phyloP scores from a whole-genome alignment of 2,113 vertebrate species.

The Thunnus thynnus region DNA sequence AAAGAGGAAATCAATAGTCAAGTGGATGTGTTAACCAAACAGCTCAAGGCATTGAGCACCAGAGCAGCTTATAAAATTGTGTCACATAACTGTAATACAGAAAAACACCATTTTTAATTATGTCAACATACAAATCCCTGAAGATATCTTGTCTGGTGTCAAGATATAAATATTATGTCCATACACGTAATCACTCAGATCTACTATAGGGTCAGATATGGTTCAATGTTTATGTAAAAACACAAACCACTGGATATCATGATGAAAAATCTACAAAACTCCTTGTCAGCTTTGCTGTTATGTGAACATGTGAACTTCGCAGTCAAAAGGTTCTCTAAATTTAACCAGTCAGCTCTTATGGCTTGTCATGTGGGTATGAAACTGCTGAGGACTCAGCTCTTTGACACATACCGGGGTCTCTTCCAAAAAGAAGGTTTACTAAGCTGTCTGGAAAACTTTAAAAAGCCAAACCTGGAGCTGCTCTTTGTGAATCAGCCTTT shows the following conservation, averaged over 20 bases:
- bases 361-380: slow-evolving; percentile 71
- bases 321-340: slow-evolving; percentile 74
- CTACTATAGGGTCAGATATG: neutral
- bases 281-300: slow-evolving; percentile 19
- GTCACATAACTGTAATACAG: neutral
- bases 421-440: slow-evolving; percentile 2
- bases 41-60: neutral
- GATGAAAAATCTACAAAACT: neutral
- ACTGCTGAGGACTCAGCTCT: slow-evolving; percentile 74
- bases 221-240: slow-evolving; percentile 39
- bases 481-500: neutral
- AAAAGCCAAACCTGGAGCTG: neutral
- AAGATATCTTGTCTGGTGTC: neutral
- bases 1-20: neutral
- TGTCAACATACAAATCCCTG: neutral
- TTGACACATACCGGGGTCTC: slow-evolving; percentile 12
- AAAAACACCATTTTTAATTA: neutral
- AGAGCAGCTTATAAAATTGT: neutral
- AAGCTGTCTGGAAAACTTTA: neutral
- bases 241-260: slow-evolving; percentile 8
- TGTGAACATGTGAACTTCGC: slow-evolving; percentile 27
- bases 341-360: slow-evolving; percentile 76
- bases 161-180: neutral
- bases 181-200: neutral
- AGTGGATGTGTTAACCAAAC: no score